Evolutionary conservation across 2,797 vertebrate genomes (phyloP).

Genomic region (Acanthurus lineatus): DNA sequence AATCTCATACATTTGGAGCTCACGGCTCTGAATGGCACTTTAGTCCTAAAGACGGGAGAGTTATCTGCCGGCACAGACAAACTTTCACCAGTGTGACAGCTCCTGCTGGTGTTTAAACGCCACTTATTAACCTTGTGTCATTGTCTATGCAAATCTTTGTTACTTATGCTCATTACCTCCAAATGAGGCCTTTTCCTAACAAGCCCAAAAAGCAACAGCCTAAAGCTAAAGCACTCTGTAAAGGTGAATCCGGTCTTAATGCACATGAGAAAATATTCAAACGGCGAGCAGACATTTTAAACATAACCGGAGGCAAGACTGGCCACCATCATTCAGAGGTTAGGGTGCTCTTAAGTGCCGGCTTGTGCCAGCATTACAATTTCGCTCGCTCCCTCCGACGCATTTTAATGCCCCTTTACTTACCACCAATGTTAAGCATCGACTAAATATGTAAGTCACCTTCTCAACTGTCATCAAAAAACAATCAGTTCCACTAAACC

Average conservation of each 20-base stretch:
- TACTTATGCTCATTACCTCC: constrained; percentile 16
- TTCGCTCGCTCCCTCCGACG: constrained; percentile 18
- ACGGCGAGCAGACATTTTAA: constrained; percentile 10
- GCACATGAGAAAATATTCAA: constrained; percentile 8
- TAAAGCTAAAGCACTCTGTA: constrained; percentile 11
- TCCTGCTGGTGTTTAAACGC: constrained; percentile 17
- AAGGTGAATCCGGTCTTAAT: constrained; percentile 13
- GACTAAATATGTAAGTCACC: constrained; percentile 73
- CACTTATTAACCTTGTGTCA: constrained; percentile 11
- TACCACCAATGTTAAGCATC: constrained; percentile 56
- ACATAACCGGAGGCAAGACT: constrained; percentile 24
- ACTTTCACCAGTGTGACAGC: constrained; percentile 26
- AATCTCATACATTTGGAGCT: constrained; percentile 38
- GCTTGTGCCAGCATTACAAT: constrained; percentile 9
- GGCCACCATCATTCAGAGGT: constrained; percentile 38
- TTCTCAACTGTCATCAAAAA: constrained; percentile 76
- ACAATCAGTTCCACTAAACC: constrained; percentile 75
- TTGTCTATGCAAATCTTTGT: constrained; percentile 22
- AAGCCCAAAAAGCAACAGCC: constrained; percentile 27
- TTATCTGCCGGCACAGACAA: constrained; percentile 21
- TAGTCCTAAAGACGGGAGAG: constrained; percentile 15
- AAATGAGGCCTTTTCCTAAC: constrained; percentile 13
- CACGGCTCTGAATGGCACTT: constrained; percentile 8
- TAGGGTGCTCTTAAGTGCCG: constrained; percentile 14
- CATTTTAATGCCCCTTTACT: constrained; percentile 40